Conservation (phyloP, 1,140 invertebrate genomes). For the Stenopsyche tienmushanensis region DNA sequence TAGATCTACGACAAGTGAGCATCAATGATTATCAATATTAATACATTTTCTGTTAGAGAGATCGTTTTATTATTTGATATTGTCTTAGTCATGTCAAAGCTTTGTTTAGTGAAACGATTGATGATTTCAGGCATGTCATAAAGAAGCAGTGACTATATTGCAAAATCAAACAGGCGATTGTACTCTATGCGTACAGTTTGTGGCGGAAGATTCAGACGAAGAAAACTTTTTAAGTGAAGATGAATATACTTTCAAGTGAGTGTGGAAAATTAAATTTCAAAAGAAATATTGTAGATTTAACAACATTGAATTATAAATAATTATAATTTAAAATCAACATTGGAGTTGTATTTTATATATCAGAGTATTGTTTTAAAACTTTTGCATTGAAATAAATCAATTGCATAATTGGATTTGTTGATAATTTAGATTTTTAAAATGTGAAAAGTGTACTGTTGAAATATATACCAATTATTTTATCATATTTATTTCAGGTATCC, state of each 20-base stretch:
- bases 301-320: too few relatives aligned
- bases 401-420: too few relatives aligned
- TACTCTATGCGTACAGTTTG: constrained; percentile 70
- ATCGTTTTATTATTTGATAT: not conserved
- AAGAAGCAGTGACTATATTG: constrained; percentile 72
- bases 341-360: not conserved
- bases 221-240: constrained; percentile 52
- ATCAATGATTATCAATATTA: not conserved
- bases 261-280: too few relatives aligned
- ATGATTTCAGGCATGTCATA: constrained; percentile 64
- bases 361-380: not conserved
- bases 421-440: too few relatives aligned
- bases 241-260: constrained; percentile 53
- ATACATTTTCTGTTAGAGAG: not conserved
- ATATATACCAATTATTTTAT: not conserved
- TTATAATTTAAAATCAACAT: too few relatives aligned
- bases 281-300: too few relatives aligned
- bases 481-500: constrained; percentile 48
- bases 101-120: not conserved
- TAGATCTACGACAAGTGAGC: constrained; percentile 66
- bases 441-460: too few relatives aligned
- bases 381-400: too few relatives aligned
- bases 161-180: constrained; percentile 70
- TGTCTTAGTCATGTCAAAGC: not conserved
- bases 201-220: constrained; percentile 63